Evolutionary conservation across 2,113 vertebrate genomes (phyloP).

Genomic region (Oryzias curvinotus): DNA sequence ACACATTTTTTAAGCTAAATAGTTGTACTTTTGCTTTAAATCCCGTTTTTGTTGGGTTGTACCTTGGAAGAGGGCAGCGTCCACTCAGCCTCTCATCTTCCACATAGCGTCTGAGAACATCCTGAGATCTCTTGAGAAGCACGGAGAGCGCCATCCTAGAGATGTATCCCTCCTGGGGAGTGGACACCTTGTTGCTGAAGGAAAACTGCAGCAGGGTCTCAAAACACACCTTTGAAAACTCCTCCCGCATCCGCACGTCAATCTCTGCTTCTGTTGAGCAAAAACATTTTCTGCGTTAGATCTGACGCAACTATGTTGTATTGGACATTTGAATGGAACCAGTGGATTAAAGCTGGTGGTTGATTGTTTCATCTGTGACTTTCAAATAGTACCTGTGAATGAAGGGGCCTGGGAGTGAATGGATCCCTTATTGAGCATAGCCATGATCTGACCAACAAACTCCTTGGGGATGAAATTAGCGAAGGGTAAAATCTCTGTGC

Average conservation of each 20-base stretch:
- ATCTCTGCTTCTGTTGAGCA: slow-evolving; percentile 91
- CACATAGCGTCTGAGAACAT: slow-evolving; percentile 91
- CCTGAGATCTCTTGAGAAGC: slow-evolving; percentile 93
- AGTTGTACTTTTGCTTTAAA: no score
- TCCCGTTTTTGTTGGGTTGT: not conserved
- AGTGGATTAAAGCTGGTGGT: not conserved
- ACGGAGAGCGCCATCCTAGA: slow-evolving; percentile 97
- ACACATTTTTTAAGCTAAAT: no score
- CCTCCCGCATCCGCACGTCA: slow-evolving; percentile 94
- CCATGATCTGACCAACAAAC: slow-evolving; percentile 97
- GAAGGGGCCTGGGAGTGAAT: slow-evolving; percentile 99
- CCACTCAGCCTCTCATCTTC: slow-evolving; percentile 96
- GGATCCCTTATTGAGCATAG: slow-evolving; percentile 98
- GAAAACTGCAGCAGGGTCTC: slow-evolving; percentile 98
- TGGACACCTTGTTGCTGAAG: slow-evolving; percentile 97
- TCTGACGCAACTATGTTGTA: no score
- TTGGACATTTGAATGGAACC: no score
- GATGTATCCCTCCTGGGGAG: slow-evolving; percentile 97
- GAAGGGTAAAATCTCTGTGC: slow-evolving; percentile 95
- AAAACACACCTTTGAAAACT: slow-evolving; percentile 99
- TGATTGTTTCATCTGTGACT: not conserved
- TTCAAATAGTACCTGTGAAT: slow-evolving; percentile 86
- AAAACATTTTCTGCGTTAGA: not conserved
- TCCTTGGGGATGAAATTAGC: slow-evolving; percentile 99
- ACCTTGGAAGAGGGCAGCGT: slow-evolving; percentile 97